Percentiles rank a stretch among this genome's conserved stretches.
These are phyloP conservation scores for Cotesia congregata DNA, from an alignment of 2,888 invertebrate species.

Conservation along the genomic window DNA sequence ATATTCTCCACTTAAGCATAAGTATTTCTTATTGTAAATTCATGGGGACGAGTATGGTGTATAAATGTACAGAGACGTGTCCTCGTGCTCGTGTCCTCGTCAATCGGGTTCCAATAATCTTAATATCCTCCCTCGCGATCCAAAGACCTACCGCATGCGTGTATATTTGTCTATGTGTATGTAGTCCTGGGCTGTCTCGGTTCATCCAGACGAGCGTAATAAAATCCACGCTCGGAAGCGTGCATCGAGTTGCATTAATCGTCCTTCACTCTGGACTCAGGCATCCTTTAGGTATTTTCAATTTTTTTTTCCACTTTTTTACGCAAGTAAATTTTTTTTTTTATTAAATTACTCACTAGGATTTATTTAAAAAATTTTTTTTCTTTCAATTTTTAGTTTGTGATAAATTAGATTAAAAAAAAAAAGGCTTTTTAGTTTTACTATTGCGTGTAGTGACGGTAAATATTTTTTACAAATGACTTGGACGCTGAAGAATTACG, in stretches of 20 bases:
- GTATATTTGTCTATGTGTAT: neutral
- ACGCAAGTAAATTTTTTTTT: neutral
- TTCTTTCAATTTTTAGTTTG: too few relatives aligned
- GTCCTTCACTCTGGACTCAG: neutral
- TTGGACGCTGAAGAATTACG: constrained; percentile 13
- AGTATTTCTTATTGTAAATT: too few relatives aligned
- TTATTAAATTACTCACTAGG: neutral
- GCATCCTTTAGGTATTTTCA: constrained; percentile 1
- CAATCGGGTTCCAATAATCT: constrained; percentile 8
- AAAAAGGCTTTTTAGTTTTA: neutral
- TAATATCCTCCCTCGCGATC: constrained; percentile 4
- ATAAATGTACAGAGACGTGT: neutral
- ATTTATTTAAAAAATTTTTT: neutral
- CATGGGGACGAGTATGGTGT: neutral
- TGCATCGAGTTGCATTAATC: constrained; percentile 52
- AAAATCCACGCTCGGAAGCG: constrained; percentile 52
- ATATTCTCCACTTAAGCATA: too few relatives aligned
- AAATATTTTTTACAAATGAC: constrained; percentile 19
- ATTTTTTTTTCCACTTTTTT: constrained; percentile 11
- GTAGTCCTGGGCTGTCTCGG: constrained; percentile 41
- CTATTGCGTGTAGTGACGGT: constrained; percentile 1
- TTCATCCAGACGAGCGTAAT: constrained; percentile 52
- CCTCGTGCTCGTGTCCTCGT: constrained; percentile 16
- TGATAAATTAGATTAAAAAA: neutral
- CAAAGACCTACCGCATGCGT: constrained; percentile 45